phyloP scores from a whole-genome alignment of 2,113 vertebrate genomes.

The Agelaius phoeniceus region DNA sequence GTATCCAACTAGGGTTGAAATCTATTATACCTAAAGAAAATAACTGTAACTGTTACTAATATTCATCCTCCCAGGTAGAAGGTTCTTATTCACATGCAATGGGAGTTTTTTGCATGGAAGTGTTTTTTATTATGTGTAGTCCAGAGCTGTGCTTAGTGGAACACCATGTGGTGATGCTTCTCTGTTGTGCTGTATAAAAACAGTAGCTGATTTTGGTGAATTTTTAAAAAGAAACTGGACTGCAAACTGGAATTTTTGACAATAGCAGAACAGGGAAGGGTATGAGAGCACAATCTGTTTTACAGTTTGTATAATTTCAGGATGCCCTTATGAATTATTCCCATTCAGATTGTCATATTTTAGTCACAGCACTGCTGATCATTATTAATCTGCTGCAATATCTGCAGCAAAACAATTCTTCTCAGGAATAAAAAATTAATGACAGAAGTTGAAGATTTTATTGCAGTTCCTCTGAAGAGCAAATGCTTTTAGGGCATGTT shows the following conservation, averaged over 20 bases:
- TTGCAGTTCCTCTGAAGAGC: background rate
- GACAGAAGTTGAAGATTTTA: conserved; percentile 12
- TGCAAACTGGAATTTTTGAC: background rate
- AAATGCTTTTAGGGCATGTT: background rate
- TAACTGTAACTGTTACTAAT: background rate
- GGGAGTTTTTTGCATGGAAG: background rate
- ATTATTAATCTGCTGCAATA: background rate
- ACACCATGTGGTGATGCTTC: background rate
- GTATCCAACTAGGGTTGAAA: background rate
- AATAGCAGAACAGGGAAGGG: background rate
- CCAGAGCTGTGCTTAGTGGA: background rate
- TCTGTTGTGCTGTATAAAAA: background rate
- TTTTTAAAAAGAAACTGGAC: background rate
- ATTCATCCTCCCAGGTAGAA: background rate
- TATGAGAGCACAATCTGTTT: background rate
- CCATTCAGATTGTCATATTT: background rate
- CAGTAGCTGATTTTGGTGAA: background rate
- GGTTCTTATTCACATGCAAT: background rate
- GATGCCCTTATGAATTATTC: background rate
- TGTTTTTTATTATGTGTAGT: background rate
- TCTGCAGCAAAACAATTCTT: background rate
- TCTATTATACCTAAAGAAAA: background rate
- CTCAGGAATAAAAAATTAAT: background rate
- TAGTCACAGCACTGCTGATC: background rate
- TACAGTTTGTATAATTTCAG: background rate